Conservation (phyloP, 1,140 invertebrate genomes). For the Chironomus striatipennis region DNA sequence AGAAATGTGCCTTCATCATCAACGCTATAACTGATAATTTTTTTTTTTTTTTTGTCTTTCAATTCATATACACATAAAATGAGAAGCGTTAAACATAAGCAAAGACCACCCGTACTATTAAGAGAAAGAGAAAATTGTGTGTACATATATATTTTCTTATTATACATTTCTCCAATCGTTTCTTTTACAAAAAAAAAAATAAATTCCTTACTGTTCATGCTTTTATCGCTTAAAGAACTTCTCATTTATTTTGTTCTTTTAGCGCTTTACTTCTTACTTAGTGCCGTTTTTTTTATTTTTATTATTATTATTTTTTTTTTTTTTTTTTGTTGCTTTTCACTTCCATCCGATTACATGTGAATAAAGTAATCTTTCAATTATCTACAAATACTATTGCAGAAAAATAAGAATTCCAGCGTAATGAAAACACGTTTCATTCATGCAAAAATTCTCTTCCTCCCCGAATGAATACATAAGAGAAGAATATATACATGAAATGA, state of each 20-base stretch:
- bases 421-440: no score
- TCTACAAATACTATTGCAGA: not conserved
- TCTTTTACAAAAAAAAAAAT: not conserved
- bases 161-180: not conserved
- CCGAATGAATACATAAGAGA: no score
- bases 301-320: no score
- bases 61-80: no score
- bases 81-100: not conserved
- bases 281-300: no score
- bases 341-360: constrained; percentile 1
- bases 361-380: constrained; percentile 15
- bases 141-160: no score
- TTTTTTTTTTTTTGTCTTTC: no score
- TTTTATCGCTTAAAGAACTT: not conserved
- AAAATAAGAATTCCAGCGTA: no score
- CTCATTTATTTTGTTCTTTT: not conserved
- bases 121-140: constrained; percentile 4
- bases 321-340: not conserved
- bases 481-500: no score
- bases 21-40: no score
- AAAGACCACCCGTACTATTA: not conserved
- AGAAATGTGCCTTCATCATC: no score
- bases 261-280: not conserved
- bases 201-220: constrained; percentile 1
- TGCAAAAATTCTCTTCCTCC: no score